Conservation (phyloP, 23 tunicate genomes). For the Trididemnum miniatum region DNA sequence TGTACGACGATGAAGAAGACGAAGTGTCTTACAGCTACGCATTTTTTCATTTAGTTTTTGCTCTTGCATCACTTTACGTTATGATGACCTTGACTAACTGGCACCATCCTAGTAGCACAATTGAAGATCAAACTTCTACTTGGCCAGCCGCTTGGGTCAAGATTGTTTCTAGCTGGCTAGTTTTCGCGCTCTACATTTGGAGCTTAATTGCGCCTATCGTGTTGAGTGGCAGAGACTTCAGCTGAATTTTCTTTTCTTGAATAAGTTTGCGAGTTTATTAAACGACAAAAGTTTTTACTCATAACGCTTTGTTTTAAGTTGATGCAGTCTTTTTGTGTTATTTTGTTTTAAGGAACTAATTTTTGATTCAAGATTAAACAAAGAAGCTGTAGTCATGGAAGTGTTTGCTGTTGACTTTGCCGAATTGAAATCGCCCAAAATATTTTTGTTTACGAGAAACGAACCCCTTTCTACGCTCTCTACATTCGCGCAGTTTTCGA, state of each 20-base stretch:
- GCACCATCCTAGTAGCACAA: constrained; percentile 54
- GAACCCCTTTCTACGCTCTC: too few species aligned
- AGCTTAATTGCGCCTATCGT: constrained; percentile 86
- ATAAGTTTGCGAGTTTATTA: too few species aligned
- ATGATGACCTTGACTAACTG: constrained; percentile 99
- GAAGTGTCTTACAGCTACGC: constrained; percentile 86
- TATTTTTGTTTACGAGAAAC: too few species aligned
- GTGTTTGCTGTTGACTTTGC: too few species aligned
- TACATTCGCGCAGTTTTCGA: too few species aligned
- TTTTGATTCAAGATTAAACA: too few species aligned
- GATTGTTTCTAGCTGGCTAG: constrained; percentile 84
- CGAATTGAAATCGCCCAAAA: too few species aligned
- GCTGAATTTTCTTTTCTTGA: constrained; percentile 12
- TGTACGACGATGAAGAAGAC: constrained; percentile 84
- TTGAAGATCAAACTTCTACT: constrained; percentile 3
- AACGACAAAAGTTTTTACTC: too few species aligned
- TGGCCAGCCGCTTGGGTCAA: constrained; percentile 98
- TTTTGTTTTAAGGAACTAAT: too few species aligned
- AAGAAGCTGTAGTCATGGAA: too few species aligned
- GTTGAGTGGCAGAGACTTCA: constrained; percentile 64
- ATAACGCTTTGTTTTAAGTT: too few species aligned
- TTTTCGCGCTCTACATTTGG: constrained; percentile 81
- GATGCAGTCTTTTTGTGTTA: too few species aligned
- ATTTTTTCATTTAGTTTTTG: constrained; percentile 95
- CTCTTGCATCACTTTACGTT: constrained; percentile 79